Percentiles rank a stretch among this genome's conserved stretches.
Conservation (phyloP, 2,797 vertebrate species). For the Margarornis squamiger region DNA sequence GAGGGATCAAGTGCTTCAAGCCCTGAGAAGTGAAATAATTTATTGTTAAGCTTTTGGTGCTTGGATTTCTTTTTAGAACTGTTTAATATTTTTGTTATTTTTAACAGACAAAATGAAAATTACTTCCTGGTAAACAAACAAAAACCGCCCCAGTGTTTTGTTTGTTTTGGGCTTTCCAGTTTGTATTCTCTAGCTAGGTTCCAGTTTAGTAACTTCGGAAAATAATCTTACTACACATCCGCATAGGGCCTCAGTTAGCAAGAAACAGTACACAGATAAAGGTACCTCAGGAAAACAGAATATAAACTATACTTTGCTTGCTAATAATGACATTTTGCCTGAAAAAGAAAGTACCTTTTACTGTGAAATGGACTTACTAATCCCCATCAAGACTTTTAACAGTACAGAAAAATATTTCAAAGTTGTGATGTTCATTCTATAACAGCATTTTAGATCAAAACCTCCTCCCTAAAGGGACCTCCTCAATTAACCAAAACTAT, state of each 20-base stretch:
- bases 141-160: neutral
- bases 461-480: neutral
- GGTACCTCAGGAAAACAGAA: neutral
- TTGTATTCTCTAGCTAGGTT: neutral
- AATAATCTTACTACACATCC: neutral
- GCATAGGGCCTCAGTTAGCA: neutral
- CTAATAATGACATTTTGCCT: neutral
- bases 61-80: neutral
- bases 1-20: neutral
- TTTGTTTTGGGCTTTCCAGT: neutral
- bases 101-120: constrained; percentile 17
- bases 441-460: neutral
- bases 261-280: neutral
- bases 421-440: neutral
- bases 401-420: neutral
- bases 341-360: neutral
- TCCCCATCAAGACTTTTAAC: neutral
- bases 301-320: neutral
- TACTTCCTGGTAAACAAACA: neutral
- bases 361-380: neutral
- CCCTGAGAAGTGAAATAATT: neutral
- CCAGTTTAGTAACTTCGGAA: neutral
- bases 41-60: neutral
- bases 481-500: neutral
- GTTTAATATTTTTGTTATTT: neutral